Percentiles rank a stretch among this genome's conserved stretches.
These are phyloP conservation scores for Austrolebias charrua DNA, from an alignment of 2,797 vertebrate species.

Conservation along the genomic window DNA sequence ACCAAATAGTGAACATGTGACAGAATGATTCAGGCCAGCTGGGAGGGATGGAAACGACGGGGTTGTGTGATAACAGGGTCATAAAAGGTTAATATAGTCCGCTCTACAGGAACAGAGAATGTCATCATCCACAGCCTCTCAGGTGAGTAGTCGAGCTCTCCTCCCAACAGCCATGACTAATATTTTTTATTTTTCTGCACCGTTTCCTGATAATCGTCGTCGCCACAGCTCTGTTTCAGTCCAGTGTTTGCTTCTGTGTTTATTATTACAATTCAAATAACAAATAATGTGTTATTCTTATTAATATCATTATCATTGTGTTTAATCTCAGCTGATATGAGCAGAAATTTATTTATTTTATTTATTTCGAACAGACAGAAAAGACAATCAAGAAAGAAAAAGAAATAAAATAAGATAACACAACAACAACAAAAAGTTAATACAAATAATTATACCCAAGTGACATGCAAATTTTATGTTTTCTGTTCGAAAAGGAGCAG, in stretches of 20 bases:
- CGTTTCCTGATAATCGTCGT: not conserved
- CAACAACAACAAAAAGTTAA: too few species aligned
- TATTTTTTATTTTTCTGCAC: not conserved
- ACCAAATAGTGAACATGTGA: not conserved
- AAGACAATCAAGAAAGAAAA: too few species aligned
- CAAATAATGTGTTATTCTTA: too few species aligned
- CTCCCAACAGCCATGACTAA: not conserved
- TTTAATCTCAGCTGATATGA: too few species aligned
- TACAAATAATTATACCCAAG: too few species aligned
- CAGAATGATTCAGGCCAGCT: constrained; percentile 1
- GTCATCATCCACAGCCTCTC: constrained; percentile 4
- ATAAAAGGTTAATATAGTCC: constrained; percentile 40
- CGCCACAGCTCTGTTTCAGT: not conserved
- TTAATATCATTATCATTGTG: too few species aligned
- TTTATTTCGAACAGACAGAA: too few species aligned
- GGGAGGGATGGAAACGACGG: constrained; percentile 38
- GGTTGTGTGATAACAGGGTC: constrained; percentile 26
- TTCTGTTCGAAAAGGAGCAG: too few species aligned
- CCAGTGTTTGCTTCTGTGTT: not conserved
- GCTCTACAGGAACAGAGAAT: not conserved
- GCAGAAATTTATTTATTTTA: too few species aligned
- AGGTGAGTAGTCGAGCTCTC: constrained; percentile 40
- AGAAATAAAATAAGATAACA: too few species aligned
- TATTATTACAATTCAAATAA: too few species aligned
- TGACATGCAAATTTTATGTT: too few species aligned